These are phyloP conservation scores for Agrochola lota DNA, from an alignment of 2,888 invertebrate genomes.

Conservation along the genomic window DNA sequence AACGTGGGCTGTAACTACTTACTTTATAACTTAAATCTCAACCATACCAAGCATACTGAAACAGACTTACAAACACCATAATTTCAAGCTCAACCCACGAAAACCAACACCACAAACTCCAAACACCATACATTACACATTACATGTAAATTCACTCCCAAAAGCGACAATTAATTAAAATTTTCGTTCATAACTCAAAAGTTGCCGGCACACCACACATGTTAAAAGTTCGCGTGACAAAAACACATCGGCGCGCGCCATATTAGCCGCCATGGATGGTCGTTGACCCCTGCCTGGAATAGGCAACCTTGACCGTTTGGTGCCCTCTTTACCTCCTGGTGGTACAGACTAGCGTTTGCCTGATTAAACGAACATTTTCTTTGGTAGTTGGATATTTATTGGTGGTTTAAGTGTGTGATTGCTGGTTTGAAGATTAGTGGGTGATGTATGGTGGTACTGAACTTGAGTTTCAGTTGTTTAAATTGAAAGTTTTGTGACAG, in stretches of 20 bases:
- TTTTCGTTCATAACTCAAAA: constrained; percentile 55
- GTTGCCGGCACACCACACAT: constrained; percentile 69
- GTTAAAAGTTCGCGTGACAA: constrained; percentile 80
- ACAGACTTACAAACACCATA: background rate
- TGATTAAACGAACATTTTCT: constrained; percentile 8
- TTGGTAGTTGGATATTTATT: background rate
- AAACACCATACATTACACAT: constrained; percentile 38
- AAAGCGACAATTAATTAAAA: constrained; percentile 54
- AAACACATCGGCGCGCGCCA: constrained; percentile 71
- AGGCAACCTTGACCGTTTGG: constrained; percentile 85
- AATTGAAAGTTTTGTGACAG: background rate
- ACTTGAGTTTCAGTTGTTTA: constrained; percentile 12
- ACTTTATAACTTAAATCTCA: background rate
- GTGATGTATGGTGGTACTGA: constrained; percentile 36
- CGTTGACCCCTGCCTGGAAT: constrained; percentile 83
- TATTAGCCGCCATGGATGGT: constrained; percentile 69
- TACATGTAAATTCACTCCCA: constrained; percentile 47
- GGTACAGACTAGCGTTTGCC: constrained; percentile 14
- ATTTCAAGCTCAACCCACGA: constrained; percentile 2
- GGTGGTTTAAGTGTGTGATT: constrained; percentile 11
- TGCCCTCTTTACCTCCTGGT: constrained; percentile 72
- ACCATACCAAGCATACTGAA: background rate
- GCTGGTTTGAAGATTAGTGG: background rate
- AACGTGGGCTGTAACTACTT: background rate
- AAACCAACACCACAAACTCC: background rate